These are phyloP conservation scores for Drosophila micromelanica DNA, from an alignment of 1,140 invertebrate species.

Conservation along the genomic window DNA sequence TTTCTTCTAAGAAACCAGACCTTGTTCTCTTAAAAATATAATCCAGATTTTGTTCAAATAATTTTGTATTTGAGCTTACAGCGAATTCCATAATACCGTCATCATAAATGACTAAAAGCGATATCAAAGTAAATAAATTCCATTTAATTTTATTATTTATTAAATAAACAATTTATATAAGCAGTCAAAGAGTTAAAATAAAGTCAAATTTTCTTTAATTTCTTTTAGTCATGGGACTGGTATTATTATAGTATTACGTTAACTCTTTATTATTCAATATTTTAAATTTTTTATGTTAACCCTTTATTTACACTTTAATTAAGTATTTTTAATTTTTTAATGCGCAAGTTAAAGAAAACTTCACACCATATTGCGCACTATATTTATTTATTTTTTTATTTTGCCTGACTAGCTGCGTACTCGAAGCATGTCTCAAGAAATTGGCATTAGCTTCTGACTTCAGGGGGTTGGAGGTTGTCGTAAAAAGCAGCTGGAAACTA, in stretches of 20 bases:
- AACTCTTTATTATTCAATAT: neutral
- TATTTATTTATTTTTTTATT: constrained; percentile 53
- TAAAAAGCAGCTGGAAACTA: constrained; percentile 57
- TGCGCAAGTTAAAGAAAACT: neutral
- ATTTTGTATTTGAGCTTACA: too few relatives aligned
- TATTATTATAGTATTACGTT: neutral
- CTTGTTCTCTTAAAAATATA: too few relatives aligned
- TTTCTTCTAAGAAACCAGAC: too few relatives aligned
- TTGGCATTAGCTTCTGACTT: constrained; percentile 33
- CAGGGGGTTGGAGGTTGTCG: constrained; percentile 6
- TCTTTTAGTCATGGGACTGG: too few relatives aligned
- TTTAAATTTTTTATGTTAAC: constrained; percentile 1
- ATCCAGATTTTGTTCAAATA: too few relatives aligned
- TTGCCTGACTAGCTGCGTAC: constrained; percentile 49
- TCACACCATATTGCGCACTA: constrained; percentile 63
- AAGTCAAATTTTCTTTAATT: too few relatives aligned
- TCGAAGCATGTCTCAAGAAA: constrained; percentile 68
- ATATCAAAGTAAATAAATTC: too few relatives aligned
- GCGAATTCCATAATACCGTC: too few relatives aligned
- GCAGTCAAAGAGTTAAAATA: too few relatives aligned
- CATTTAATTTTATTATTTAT: too few relatives aligned
- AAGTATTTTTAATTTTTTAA: constrained; percentile 3
- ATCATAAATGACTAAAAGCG: too few relatives aligned
- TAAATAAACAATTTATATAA: too few relatives aligned
- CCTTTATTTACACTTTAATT: neutral